Conservation (phyloP, 2,888 invertebrate genomes). For the Hymenopus coronatus region DNA sequence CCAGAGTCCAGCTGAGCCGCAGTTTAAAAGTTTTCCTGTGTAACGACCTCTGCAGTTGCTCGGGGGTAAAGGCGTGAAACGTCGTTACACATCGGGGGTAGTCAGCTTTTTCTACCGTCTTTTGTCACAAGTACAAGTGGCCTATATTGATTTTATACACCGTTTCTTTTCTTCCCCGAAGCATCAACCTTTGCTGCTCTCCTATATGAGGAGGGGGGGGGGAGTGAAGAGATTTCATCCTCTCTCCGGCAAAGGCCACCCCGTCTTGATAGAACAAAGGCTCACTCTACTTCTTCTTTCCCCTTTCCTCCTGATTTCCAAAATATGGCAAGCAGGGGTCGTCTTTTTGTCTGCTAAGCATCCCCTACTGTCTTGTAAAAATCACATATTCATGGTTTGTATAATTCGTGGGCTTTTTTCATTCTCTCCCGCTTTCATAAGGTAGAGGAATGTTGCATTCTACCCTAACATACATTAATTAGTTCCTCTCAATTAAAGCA, state of each 20-base stretch:
- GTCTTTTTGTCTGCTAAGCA: no score
- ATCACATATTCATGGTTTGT: no score
- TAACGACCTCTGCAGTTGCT: neutral
- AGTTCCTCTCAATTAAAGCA: no score
- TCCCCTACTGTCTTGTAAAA: no score
- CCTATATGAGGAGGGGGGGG: neutral
- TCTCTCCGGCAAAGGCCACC: neutral
- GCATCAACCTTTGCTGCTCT: neutral
- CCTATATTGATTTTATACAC: neutral
- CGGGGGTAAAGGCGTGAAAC: neutral
- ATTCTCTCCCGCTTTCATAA: no score
- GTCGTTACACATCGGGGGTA: neutral
- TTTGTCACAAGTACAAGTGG: neutral
- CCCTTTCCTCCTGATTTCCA: neutral
- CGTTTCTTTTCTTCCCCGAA: neutral
- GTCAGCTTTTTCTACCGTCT: neutral
- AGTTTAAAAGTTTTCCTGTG: neutral
- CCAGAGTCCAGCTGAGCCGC: no score
- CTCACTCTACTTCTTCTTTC: neutral
- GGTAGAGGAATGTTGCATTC: no score
- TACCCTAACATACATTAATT: no score
- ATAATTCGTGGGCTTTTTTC: no score
- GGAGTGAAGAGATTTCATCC: neutral
- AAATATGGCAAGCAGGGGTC: neutral
- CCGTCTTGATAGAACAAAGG: neutral